A percentile compares a stretch with the other conserved stretches of the same genome.
These are phyloP conservation scores for Helostoma temminkii DNA, from an alignment of 2,797 vertebrate genomes.

Conservation along the genomic window DNA sequence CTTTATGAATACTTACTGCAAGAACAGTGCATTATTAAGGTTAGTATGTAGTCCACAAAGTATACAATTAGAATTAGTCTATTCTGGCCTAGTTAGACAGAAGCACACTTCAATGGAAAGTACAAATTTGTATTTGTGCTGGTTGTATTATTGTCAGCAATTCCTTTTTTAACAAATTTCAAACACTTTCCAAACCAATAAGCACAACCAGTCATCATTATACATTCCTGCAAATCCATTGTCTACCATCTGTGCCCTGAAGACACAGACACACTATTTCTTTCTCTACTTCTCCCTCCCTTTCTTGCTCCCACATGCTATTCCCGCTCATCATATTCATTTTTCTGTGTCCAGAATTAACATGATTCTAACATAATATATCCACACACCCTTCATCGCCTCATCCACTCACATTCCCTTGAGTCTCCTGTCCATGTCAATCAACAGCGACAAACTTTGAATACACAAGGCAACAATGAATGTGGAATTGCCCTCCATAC, in stretches of 20 bases:
- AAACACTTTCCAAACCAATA: not conserved
- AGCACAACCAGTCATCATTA: not conserved
- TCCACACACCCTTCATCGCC: not conserved
- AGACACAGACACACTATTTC: not conserved
- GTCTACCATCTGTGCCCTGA: constrained; percentile 3
- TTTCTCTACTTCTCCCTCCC: not conserved
- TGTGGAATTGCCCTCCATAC: not conserved
- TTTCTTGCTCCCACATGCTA: not conserved
- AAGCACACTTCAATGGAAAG: not conserved
- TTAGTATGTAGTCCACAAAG: not conserved
- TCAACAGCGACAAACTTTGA: constrained; percentile 45
- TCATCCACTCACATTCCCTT: constrained; percentile 41
- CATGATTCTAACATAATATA: constrained; percentile 65
- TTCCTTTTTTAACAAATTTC: not conserved
- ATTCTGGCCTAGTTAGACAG: not conserved
- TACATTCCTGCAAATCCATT: constrained; percentile 23
- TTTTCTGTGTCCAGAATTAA: constrained; percentile 69
- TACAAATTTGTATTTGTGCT: not conserved
- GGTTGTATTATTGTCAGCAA: not conserved
- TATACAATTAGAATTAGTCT: too few species aligned
- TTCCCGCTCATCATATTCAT: constrained; percentile 56
- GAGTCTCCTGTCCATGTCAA: constrained; percentile 47
- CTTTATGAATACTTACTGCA: not conserved
- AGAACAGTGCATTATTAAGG: not conserved
- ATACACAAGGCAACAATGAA: constrained; percentile 27